These are phyloP conservation scores for Lepisosteus oculatus DNA, from an alignment of 2,113 vertebrate genomes.

Conservation along the genomic window DNA sequence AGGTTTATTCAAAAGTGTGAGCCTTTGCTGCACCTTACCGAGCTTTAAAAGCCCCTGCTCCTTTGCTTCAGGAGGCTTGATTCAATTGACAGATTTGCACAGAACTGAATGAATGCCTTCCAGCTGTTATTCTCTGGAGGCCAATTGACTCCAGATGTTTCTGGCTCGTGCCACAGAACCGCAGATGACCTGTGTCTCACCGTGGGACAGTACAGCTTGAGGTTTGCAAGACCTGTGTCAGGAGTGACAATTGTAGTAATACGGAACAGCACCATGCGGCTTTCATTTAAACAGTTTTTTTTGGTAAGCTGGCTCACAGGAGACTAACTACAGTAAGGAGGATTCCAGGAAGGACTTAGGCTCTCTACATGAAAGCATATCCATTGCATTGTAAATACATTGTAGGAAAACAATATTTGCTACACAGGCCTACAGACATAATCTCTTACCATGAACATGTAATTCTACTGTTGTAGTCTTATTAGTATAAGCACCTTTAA, in stretches of 20 bases:
- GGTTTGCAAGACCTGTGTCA: conserved; percentile 8
- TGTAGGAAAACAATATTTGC: too few relatives aligned
- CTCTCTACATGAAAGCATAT: too few relatives aligned
- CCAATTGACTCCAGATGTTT: conserved; percentile 65
- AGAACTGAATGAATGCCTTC: conserved; percentile 40
- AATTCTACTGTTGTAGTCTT: too few relatives aligned
- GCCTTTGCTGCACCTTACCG: conserved; percentile 2
- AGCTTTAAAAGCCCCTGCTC: conserved; percentile 9
- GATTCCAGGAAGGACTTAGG: too few relatives aligned
- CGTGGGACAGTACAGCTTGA: background rate
- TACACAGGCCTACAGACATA: too few relatives aligned
- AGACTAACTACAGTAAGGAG: too few relatives aligned
- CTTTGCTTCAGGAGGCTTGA: conserved; percentile 31
- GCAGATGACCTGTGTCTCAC: conserved; percentile 45
- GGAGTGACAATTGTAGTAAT: background rate
- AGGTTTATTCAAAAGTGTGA: background rate
- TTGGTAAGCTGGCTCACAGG: too few relatives aligned
- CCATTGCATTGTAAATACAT: too few relatives aligned
- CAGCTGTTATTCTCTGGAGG: conserved; percentile 49
- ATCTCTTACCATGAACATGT: too few relatives aligned
- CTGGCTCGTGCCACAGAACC: conserved; percentile 39
- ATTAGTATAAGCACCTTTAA: too few relatives aligned
- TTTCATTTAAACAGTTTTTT: too few relatives aligned
- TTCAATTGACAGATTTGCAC: conserved; percentile 36
- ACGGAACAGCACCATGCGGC: too few relatives aligned